phyloP scores from a whole-genome alignment of 2,113 vertebrate genomes.

The Dasyprocta punctata region DNA sequence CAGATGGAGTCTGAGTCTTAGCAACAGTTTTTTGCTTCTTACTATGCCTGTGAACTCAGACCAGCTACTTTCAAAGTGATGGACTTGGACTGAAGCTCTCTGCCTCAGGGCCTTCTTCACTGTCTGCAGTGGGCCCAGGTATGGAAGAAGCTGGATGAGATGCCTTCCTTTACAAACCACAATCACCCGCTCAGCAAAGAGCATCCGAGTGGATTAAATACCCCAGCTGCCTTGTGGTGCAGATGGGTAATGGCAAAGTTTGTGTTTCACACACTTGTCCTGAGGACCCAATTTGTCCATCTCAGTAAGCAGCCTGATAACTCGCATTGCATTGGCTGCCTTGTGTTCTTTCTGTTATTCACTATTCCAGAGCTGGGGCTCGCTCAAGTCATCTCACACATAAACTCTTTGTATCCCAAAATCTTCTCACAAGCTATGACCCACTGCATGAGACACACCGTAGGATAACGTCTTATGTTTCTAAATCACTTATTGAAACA shows the following conservation, averaged over 20 bases:
- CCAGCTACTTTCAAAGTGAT: background rate
- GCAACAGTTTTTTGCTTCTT: background rate
- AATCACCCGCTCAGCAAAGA: background rate
- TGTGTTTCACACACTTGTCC: background rate
- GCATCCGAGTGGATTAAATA: background rate
- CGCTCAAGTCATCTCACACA: background rate
- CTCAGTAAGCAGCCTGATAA: background rate
- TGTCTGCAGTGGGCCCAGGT: background rate
- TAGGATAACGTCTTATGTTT: background rate
- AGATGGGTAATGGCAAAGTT: background rate
- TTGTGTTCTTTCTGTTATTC: background rate
- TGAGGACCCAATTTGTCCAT: background rate
- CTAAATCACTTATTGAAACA: background rate
- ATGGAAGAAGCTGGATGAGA: background rate
- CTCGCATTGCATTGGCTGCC: background rate
- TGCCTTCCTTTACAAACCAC: background rate
- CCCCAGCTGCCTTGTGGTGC: background rate
- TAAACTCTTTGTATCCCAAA: background rate
- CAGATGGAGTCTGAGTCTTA: background rate
- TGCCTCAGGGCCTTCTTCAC: background rate
- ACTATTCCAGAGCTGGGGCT: background rate
- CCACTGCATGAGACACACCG: background rate
- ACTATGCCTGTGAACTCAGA: background rate
- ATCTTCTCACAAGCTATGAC: background rate
- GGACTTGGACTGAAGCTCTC: background rate